Base-by-base conservation (phyloP, 2,113 vertebrate genomes). In the Lagopus leucura region DNA sequence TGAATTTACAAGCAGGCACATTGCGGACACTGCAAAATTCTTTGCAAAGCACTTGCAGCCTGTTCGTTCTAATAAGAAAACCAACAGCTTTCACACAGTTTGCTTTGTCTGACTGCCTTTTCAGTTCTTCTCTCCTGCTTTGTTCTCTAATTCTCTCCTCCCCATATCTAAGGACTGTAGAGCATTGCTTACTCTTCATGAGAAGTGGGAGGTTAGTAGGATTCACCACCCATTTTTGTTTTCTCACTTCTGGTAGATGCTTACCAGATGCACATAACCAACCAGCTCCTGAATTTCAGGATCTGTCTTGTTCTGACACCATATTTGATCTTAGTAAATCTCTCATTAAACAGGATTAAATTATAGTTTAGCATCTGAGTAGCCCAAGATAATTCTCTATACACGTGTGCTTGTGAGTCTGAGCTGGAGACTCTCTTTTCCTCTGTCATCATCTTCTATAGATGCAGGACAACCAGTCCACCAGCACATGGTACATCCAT, bases 141-240 rank as follows among this genome's bases (percentile, higher is more conserved):
- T 42, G 10, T 7, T 81, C 57, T 76, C 12, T 61, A 42, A 64
- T 78, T 74, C 52, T 52, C 8, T 74, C 6, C 27, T 48, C 16
- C 13, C 11, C 4, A 1, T 27, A 45, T 10, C 43, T 89, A 52
- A 92, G 32, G 71, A 38, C 13, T 42, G 8, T 6, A 58, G 30
- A 0, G 1, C 7, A 14, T 34, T 71, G 13, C 34, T 82, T 82
- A 11, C 10, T 66, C 16, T 65, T 1, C 7, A 3, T 27, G n/a
- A 75, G 22, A 82, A 34, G 12, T 16, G 10, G 7, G 4, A 18
- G 2, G 10, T 70, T 36, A 45, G 22, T 42, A 70, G 24, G 40
- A 38, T 48, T 92, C 21, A 64, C 5, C 3, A 13, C 12, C 11
- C 7, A n/a, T 43, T 84, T 78, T 22, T 75, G 1, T 36, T 25